phyloP scores from a whole-genome alignment of 2,888 invertebrate genomes.

The Neocrepidodera transversa region DNA sequence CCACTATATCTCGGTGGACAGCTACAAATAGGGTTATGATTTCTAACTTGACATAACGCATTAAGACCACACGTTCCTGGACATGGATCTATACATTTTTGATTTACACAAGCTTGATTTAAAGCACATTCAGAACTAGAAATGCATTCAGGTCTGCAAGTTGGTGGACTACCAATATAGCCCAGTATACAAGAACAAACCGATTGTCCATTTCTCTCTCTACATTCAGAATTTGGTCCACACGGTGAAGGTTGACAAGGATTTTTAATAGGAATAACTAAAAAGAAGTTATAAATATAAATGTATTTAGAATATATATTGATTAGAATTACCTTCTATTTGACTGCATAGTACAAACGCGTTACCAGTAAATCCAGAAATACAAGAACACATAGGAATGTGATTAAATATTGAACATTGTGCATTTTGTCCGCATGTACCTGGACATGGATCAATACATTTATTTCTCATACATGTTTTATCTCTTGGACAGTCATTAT shows the following conservation, averaged over 20 bases:
- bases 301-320: too few relatives aligned
- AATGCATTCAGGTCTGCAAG: conserved; percentile 80
- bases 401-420: conserved; percentile 67
- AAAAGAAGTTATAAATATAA: too few relatives aligned
- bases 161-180: conserved; percentile 77
- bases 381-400: conserved; percentile 72
- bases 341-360: conserved; percentile 70
- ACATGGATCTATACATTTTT: conserved; percentile 82
- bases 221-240: conserved; percentile 78
- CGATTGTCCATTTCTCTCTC: conserved; percentile 69
- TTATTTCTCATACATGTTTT: conserved; percentile 77
- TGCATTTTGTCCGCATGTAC: conserved; percentile 70
- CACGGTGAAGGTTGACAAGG: conserved; percentile 82
- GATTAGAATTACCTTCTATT: not conserved
- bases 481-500: conserved; percentile 73
- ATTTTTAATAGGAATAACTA: conserved; percentile 58
- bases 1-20: conserved; percentile 74
- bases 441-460: conserved; percentile 77
- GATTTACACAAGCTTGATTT: conserved; percentile 75
- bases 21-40: conserved; percentile 81
- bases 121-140: conserved; percentile 74
- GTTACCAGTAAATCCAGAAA: conserved; percentile 71
- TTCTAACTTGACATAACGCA: conserved; percentile 75
- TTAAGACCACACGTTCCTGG: conserved; percentile 78
- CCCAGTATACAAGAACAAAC: conserved; percentile 76